These are phyloP conservation scores for Cynocephalus volans DNA, from an alignment of 2,113 vertebrate genomes.

Conservation along the genomic window DNA sequence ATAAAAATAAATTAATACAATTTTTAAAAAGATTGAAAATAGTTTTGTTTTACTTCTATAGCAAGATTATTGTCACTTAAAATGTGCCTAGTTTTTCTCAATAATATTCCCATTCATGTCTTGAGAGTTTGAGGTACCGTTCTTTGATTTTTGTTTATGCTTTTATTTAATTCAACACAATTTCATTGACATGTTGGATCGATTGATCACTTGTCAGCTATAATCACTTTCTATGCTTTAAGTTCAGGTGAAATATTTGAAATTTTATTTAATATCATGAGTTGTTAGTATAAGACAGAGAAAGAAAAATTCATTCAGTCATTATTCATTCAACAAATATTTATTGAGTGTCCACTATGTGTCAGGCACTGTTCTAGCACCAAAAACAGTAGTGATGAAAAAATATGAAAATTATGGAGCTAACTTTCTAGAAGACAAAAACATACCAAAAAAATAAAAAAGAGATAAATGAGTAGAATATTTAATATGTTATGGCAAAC, in stretches of 20 bases:
- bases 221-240: neutral
- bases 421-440: neutral
- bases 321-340: neutral
- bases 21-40: neutral
- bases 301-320: neutral
- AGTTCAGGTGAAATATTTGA: neutral
- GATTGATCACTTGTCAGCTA: neutral
- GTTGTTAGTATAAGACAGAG: neutral
- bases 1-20: neutral
- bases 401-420: neutral
- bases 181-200: neutral
- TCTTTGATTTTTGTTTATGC: neutral
- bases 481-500: neutral
- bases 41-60: neutral
- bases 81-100: neutral
- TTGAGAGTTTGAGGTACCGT: neutral
- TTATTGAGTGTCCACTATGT: neutral
- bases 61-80: neutral
- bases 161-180: neutral
- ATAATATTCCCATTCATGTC: neutral
- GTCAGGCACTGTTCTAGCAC: neutral
- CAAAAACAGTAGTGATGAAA: neutral
- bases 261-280: neutral
- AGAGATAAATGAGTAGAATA: neutral
- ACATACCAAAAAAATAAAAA: neutral